These are phyloP conservation scores for Microtus richardsoni DNA, from an alignment of 2,113 vertebrate genomes.

Conservation along the genomic window DNA sequence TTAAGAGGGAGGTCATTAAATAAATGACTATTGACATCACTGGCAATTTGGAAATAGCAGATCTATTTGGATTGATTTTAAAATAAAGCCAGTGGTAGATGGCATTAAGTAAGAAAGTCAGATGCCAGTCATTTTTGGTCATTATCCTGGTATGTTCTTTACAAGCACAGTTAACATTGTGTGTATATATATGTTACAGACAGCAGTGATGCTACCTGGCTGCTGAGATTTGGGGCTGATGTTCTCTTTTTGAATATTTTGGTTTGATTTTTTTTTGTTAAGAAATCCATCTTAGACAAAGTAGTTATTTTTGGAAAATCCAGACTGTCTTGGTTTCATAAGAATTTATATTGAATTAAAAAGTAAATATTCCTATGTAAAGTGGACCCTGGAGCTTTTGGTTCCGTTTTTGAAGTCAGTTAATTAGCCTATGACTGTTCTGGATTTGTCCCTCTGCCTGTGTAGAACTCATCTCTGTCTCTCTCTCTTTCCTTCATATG, in stretches of 20 bases:
- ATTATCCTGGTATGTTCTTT: not conserved
- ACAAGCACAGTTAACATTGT: not conserved
- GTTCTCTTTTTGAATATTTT: not conserved
- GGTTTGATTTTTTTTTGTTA: not conserved
- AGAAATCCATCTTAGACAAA: not conserved
- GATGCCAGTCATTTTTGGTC: not conserved
- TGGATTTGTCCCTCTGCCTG: not conserved
- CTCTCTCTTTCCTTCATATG: slow-evolving; percentile 9
- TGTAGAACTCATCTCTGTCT: not conserved
- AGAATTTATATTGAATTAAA: slow-evolving; percentile 40
- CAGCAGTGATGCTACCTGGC: not conserved
- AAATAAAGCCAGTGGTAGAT: not conserved
- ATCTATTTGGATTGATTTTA: slow-evolving; percentile 40
- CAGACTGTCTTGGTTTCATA: slow-evolving; percentile 12
- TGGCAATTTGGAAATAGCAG: slow-evolving; percentile 2
- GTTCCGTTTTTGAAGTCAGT: slow-evolving; percentile 40
- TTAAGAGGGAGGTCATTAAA: slow-evolving; percentile 36
- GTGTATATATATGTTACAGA: not conserved
- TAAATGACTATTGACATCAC: slow-evolving; percentile 29
- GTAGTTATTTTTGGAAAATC: not conserved
- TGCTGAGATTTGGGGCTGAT: not conserved
- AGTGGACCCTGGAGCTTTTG: slow-evolving; percentile 7
- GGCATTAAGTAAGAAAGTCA: slow-evolving; percentile 20
- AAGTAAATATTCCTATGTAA: not conserved
- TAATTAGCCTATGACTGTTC: slow-evolving; percentile 20